phyloP scores from a whole-genome alignment of 2,888 invertebrate genomes.

The Caenorhabditis sp. region DNA sequence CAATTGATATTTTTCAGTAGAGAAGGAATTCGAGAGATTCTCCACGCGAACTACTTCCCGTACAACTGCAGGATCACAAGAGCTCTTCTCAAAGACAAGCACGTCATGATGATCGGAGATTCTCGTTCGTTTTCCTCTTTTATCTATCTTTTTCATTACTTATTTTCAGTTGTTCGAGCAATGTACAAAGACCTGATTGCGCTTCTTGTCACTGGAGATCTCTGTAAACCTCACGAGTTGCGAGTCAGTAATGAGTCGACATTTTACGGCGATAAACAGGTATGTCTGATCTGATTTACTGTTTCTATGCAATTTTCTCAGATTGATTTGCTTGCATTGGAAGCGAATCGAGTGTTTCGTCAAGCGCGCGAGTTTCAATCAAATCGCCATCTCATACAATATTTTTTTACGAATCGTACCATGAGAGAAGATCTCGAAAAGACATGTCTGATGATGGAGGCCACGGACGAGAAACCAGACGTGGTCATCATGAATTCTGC shows the following conservation, averaged over 20 bases:
- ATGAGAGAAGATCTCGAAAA: conserved; percentile 70
- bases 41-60: conserved; percentile 8
- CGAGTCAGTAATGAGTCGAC: conserved; percentile 42
- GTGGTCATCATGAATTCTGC: conserved; percentile 69
- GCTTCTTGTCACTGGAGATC: conserved; percentile 38
- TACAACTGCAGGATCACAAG: conserved; percentile 32
- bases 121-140: conserved; percentile 71
- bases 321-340: conserved; percentile 65
- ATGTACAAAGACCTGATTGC: conserved; percentile 71
- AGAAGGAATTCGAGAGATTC: not conserved
- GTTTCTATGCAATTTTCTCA: conserved; percentile 10
- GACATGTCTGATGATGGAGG: conserved; percentile 48
- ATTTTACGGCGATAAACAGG: conserved; percentile 63
- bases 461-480: conserved; percentile 65
- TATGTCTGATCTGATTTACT: no score
- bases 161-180: conserved; percentile 70
- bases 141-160: not conserved
- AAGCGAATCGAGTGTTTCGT: conserved; percentile 67
- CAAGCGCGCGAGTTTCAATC: conserved; percentile 71
- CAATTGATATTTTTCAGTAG: conserved; percentile 8
- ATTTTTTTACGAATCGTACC: conserved; percentile 68
- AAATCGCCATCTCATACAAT: conserved; percentile 65
- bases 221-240: conserved; percentile 27
- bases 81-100: conserved; percentile 49
- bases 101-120: conserved; percentile 70